Base-by-base conservation (phyloP, 2,113 vertebrate genomes). In the Hassar affinis region DNA sequence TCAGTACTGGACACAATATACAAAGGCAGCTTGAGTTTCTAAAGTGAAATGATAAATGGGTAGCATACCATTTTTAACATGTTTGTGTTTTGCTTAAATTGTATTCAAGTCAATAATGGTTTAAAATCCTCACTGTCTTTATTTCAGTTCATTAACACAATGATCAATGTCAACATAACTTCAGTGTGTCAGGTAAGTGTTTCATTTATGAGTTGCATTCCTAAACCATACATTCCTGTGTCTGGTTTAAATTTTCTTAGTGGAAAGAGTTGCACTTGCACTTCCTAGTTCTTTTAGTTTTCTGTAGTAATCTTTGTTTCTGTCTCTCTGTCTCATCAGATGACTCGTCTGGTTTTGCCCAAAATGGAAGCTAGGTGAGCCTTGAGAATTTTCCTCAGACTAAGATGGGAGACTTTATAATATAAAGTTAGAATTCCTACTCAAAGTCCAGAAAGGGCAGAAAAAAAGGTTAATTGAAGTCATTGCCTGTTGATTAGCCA, bases 361-460 rank as follows among this genome's bases (percentile, higher is more conserved):
- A 88, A 95, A 91, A 99, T 99, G 98, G 93, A 94, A 85, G 92
- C 95, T 91, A 97, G 96, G 98, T 99, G 94, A 97, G 97, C 87
- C 61, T 25, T 79, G 20, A 11, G 12, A 52, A 51, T 71, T n/a
- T 42, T 38, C 42, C 27, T 64, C 3, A 35, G 20, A 27, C 38
- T 77, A 22, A 22, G 15, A 57, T 49, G 38, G 33, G 20, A 7
- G 20, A 47, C 25, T 47, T 72, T 12, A 8, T 15, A 51, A 10
- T 51, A 51, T 8, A n/a, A 27, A 42, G 4, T 72, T 49, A 25
- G 22, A 74, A 74, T 66, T 74, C 30, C n/a, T 42, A 64, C 25
- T 33, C 33, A 2, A 81, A 78, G n/a, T 30, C 9, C 72, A 27
- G 54, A 22, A 69, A 66, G 42, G 71, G 20, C 68, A 11, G 30